These are phyloP conservation scores for Drosophila nr. perissopoda DNA, from an alignment of 2,888 invertebrate genomes.

Conservation along the genomic window DNA sequence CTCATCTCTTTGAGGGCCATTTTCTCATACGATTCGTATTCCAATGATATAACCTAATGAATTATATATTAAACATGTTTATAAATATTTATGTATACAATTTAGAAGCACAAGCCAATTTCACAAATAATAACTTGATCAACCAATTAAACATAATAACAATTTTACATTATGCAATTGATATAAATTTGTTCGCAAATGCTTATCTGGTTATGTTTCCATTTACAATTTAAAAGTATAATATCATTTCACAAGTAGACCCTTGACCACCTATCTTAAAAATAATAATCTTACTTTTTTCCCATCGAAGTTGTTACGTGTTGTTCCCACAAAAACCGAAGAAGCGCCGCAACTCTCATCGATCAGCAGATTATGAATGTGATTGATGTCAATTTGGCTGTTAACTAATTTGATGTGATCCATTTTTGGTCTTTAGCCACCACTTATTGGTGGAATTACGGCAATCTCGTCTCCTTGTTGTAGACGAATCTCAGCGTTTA, in stretches of 20 bases:
- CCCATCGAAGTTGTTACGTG: slow-evolving; percentile 92
- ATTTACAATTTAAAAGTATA: not conserved
- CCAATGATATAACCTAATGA: slow-evolving; percentile 91
- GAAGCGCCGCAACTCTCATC: slow-evolving; percentile 93
- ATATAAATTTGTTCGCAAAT: not conserved
- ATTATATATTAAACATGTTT: not conserved
- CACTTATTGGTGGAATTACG: slow-evolving; percentile 97
- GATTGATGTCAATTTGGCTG: slow-evolving; percentile 89
- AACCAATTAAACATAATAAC: not conserved
- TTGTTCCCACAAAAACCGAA: slow-evolving; percentile 95
- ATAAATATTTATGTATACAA: not conserved
- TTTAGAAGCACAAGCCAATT: not conserved
- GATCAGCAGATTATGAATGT: slow-evolving; percentile 88
- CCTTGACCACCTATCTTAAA: not conserved
- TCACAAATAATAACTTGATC: too few relatives aligned
- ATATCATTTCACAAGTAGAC: not conserved
- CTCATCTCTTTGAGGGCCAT: slow-evolving; percentile 95
- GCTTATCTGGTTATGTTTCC: not conserved
- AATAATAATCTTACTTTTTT: slow-evolving; percentile 87
- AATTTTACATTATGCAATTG: not conserved
- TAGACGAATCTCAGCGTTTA: slow-evolving; percentile 86
- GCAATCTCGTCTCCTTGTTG: slow-evolving; percentile 92
- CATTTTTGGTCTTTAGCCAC: slow-evolving; percentile 90
- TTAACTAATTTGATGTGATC: slow-evolving; percentile 89
- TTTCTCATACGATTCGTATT: slow-evolving; percentile 96